phyloP scores from a whole-genome alignment of 2,113 vertebrate genomes.

The Circaetus gallicus region DNA sequence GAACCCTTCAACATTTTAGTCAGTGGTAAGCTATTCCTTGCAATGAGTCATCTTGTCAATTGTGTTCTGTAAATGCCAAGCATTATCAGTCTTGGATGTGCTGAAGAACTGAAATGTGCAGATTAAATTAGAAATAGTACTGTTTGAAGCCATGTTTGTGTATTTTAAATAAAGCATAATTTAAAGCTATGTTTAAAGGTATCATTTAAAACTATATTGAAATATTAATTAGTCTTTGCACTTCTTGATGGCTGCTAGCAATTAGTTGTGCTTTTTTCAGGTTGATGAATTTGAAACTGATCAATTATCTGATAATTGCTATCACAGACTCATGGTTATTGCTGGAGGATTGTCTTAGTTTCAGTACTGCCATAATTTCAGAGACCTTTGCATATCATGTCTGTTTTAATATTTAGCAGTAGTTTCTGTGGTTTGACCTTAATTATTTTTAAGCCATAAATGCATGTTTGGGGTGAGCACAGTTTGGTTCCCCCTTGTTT shows the following conservation, averaged over 20 bases:
- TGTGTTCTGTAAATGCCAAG: slow-evolving; percentile 23
- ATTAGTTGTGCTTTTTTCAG: slow-evolving; percentile 44
- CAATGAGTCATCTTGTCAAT: slow-evolving; percentile 24
- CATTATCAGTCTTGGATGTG: background rate
- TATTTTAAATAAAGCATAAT: slow-evolving; percentile 24
- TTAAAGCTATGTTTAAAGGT: background rate
- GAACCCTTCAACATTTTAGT: background rate
- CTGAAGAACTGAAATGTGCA: background rate
- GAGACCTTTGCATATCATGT: background rate
- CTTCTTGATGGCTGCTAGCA: slow-evolving; percentile 42
- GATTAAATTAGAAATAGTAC: background rate
- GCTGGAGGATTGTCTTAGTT: background rate
- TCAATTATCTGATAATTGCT: slow-evolving; percentile 62
- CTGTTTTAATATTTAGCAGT: background rate
- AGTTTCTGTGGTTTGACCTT: slow-evolving; percentile 3
- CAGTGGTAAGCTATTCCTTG: background rate
- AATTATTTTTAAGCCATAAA: background rate
- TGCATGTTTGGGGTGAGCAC: background rate
- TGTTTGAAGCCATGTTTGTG: background rate
- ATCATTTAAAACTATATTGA: background rate
- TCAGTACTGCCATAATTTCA: background rate
- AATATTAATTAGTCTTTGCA: slow-evolving; percentile 16
- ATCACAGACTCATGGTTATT: slow-evolving; percentile 1
- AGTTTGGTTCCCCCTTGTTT: background rate
- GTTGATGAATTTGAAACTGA: slow-evolving; percentile 61